Percentiles rank a stretch among this genome's conserved stretches.
Evolutionary conservation across 2,113 vertebrate species (phyloP).

Genomic region (Macrotis lagotis): DNA sequence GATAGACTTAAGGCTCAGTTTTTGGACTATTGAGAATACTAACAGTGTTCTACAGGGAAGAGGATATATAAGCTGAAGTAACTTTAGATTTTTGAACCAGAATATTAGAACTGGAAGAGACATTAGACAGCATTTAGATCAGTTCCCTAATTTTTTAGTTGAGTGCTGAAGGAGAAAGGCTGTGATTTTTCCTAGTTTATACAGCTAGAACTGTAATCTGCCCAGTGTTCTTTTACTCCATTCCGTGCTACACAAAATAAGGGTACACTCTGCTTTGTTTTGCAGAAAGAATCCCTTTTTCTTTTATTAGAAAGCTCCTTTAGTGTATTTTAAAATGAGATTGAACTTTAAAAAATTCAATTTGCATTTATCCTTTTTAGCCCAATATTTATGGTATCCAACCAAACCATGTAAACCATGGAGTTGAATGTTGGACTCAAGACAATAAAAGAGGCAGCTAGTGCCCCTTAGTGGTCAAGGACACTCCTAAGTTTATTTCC

Average conservation of each 20-base stretch:
- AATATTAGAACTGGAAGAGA: neutral
- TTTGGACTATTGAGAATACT: neutral
- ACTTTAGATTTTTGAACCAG: neutral
- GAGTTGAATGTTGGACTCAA: neutral
- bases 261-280: neutral
- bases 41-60: neutral
- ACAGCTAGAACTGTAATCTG: neutral
- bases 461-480: slow-evolving; percentile 64
- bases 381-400: neutral
- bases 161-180: neutral
- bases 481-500: neutral
- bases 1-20: neutral
- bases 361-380: slow-evolving; percentile 17
- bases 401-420: neutral
- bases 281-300: neutral
- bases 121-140: neutral
- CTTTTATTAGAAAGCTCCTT: slow-evolving; percentile 2
- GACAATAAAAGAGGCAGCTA: neutral
- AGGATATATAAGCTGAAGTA: neutral
- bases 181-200: neutral
- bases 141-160: neutral
- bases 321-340: neutral
- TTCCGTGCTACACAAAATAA: neutral
- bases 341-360: neutral
- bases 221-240: neutral